Conservation (phyloP, 2,888 invertebrate species). For the Ochropleura leucogaster region DNA sequence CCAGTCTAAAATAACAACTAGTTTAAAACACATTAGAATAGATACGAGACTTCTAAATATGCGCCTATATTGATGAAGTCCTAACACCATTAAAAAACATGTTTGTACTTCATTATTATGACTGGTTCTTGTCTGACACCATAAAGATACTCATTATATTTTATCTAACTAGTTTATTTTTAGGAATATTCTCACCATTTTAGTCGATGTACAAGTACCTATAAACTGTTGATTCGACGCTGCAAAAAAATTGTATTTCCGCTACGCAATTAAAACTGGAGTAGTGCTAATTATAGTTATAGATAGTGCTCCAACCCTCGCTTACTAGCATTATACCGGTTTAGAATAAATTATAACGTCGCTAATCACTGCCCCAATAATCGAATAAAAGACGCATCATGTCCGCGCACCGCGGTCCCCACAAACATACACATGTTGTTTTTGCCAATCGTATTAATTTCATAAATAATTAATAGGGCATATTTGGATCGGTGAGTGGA, state of each 20-base stretch:
- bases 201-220: background rate
- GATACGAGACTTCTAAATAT: conserved; percentile 13
- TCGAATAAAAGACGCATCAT: conserved; percentile 79
- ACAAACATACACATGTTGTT: conserved; percentile 76
- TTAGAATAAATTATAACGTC: conserved; percentile 64
- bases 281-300: conserved; percentile 25
- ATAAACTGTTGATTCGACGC: conserved; percentile 22
- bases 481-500: conserved; percentile 83
- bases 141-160: conserved; percentile 44
- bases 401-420: conserved; percentile 69
- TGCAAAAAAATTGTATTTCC: conserved; percentile 44
- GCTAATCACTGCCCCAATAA: conserved; percentile 77
- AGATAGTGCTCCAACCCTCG: conserved; percentile 33
- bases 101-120: conserved; percentile 25
- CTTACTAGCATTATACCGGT: conserved; percentile 38
- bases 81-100: conserved; percentile 42
- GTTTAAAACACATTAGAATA: background rate
- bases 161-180: conserved; percentile 27
- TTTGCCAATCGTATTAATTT: conserved; percentile 86
- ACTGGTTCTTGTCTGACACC: conserved; percentile 43
- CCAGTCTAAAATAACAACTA: background rate
- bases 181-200: conserved; percentile 31
- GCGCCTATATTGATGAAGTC: conserved; percentile 19
- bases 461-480: conserved; percentile 88
- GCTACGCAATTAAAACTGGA: conserved; percentile 46